phyloP scores from a whole-genome alignment of 2,888 invertebrate species.

The Drosophila multiciliata region DNA sequence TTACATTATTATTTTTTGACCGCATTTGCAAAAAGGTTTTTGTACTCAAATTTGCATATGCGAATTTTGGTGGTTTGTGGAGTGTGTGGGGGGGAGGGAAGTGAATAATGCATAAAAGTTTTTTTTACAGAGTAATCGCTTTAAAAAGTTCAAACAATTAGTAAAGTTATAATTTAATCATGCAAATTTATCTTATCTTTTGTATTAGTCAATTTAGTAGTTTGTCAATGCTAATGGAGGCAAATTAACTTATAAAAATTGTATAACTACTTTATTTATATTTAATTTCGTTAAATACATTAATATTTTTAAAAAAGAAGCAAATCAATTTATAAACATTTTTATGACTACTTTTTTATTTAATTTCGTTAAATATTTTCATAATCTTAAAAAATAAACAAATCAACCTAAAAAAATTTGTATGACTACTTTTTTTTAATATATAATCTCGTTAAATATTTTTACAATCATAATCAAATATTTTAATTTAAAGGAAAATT shows the following conservation, averaged over 20 bases:
- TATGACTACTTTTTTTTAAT: no score
- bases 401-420: no score
- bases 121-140: conserved; percentile 11
- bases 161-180: conserved; percentile 8
- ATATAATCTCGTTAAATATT: no score
- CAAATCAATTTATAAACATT: no score
- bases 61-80: no score
- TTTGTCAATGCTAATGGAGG: neutral
- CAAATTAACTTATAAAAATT: neutral
- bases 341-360: no score
- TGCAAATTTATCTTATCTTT: conserved; percentile 10
- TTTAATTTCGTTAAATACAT: neutral
- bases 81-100: neutral
- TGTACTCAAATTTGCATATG: neutral
- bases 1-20: conserved; percentile 21
- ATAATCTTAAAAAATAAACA: no score
- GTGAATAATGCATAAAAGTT: conserved; percentile 19
- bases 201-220: neutral
- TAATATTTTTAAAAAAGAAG: no score
- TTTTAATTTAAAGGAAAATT: no score
- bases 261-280: no score
- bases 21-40: neutral
- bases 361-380: no score
- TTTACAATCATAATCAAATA: no score
- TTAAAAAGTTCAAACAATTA: conserved; percentile 23